Percentiles rank a stretch among this genome's conserved stretches.
phyloP scores from a whole-genome alignment of 2,113 vertebrate species.

The Ictalurus furcatus region DNA sequence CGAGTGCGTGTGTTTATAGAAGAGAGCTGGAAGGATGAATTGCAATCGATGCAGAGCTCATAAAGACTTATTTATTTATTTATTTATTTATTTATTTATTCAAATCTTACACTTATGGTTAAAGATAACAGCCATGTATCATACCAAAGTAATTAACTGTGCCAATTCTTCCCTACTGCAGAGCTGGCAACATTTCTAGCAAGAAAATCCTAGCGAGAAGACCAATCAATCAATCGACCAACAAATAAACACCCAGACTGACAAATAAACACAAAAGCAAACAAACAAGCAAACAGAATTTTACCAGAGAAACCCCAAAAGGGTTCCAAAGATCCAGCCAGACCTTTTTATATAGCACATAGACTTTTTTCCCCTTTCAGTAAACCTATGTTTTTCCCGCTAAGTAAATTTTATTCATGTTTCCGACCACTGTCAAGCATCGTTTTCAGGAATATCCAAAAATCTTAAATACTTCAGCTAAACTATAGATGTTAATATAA shows the following conservation, averaged over 20 bases:
- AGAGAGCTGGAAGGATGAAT: neutral
- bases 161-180: too few relatives aligned
- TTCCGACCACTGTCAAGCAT: neutral
- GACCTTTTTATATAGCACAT: neutral
- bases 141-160: neutral
- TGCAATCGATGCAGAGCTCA: neutral
- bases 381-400: neutral
- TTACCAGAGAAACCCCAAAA: neutral
- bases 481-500: too few relatives aligned
- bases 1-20: neutral
- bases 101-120: neutral
- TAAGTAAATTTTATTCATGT: neutral
- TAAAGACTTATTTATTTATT: too few relatives aligned
- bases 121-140: neutral
- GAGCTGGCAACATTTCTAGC: too few relatives aligned
- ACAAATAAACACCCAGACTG: neutral
- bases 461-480: neutral
- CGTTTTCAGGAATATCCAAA: neutral
- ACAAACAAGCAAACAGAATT: neutral
- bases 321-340: neutral
- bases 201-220: neutral
- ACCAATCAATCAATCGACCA: neutral
- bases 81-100: too few relatives aligned
- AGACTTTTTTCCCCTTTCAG: neutral
- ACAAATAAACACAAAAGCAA: too few relatives aligned